Percentiles rank a stretch among this genome's conserved stretches.
Conservation (phyloP, 2,113 vertebrate species). For the Gopherus evgoodei region DNA sequence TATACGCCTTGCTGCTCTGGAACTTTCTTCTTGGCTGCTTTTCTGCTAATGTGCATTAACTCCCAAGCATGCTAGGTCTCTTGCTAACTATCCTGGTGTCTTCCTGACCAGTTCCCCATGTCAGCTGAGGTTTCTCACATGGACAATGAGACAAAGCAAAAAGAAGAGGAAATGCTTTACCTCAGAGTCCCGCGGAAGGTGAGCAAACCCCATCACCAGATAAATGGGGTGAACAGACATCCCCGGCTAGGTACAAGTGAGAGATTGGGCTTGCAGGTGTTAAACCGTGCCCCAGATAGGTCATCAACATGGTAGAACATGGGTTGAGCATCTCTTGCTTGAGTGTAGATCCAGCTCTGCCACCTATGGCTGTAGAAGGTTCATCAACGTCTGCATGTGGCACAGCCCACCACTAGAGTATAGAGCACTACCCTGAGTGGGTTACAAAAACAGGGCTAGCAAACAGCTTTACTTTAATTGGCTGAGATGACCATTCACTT, state of each 20-base stretch:
- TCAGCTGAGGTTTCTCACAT: slow-evolving; percentile 53
- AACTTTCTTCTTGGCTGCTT: neutral
- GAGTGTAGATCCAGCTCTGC: neutral
- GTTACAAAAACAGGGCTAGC: neutral
- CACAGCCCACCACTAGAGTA: neutral
- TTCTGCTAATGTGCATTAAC: neutral
- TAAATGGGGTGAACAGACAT: neutral
- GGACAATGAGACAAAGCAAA: slow-evolving; percentile 49
- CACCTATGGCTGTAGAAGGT: neutral
- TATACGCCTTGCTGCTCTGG: neutral
- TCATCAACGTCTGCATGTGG: neutral
- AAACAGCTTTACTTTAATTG: neutral
- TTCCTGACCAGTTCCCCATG: slow-evolving; percentile 56
- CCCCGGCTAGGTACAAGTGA: neutral
- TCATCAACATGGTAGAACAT: neutral
- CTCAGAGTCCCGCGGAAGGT: slow-evolving; percentile 59
- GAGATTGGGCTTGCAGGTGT: neutral
- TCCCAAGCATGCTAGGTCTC: neutral
- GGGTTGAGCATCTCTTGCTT: neutral
- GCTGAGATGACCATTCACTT: neutral
- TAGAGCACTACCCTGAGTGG: neutral
- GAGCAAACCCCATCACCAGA: neutral
- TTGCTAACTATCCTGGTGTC: neutral
- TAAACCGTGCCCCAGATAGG: neutral
- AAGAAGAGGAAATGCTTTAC: slow-evolving; percentile 47